Evolutionary conservation across 2,797 vertebrate genomes (phyloP).

Genomic region (Falco biarmicus): DNA sequence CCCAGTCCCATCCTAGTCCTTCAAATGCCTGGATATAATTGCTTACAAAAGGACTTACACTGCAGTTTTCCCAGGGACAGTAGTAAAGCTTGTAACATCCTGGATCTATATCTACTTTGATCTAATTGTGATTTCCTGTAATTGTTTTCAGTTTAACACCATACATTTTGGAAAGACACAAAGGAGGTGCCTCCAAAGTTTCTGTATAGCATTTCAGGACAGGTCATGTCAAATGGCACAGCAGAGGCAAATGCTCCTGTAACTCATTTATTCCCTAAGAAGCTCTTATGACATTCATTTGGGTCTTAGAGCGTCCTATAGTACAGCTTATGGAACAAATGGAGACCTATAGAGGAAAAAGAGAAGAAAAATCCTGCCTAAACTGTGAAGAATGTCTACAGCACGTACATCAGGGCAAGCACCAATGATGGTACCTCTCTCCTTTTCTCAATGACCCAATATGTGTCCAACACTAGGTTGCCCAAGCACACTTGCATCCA

Average conservation of each 20-base stretch:
- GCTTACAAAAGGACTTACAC: not conserved
- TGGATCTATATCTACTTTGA: not conserved
- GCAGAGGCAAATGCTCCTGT: not conserved
- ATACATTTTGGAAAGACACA: not conserved
- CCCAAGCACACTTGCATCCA: not conserved
- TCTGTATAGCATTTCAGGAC: not conserved
- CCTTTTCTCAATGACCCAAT: not conserved
- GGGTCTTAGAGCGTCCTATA: not conserved
- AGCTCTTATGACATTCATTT: not conserved
- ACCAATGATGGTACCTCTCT: not conserved
- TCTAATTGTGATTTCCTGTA: not conserved
- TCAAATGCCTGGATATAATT: fast-evolving
- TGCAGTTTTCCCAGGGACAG: not conserved
- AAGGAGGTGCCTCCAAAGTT: not conserved
- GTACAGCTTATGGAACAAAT: not conserved
- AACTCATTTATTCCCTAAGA: not conserved
- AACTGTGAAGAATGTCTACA: not conserved
- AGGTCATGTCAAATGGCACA: not conserved
- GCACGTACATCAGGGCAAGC: not conserved
- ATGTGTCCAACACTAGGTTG: not conserved
- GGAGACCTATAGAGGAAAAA: not conserved
- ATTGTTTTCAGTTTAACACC: not conserved
- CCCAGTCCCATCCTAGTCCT: not conserved
- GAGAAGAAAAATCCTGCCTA: not conserved
- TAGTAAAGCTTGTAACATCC: not conserved